A percentile compares a stretch with the other conserved stretches of the same genome.
phyloP scores from a whole-genome alignment of 2,888 invertebrate species.

The Theretra japonica region DNA sequence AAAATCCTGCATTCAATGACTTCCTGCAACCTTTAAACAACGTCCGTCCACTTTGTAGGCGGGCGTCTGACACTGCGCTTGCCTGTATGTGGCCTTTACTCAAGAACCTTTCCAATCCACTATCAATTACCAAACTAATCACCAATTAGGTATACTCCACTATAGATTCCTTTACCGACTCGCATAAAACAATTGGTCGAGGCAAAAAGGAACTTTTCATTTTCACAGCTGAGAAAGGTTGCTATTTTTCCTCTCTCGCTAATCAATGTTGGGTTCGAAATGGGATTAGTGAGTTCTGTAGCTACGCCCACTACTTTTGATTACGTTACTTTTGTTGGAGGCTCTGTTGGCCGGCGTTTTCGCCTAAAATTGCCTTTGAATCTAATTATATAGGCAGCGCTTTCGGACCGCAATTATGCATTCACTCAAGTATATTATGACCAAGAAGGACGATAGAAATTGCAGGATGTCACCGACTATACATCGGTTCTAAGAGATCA shows the following conservation, averaged over 20 bases:
- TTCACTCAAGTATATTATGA: not conserved
- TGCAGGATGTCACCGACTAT: too few relatives aligned
- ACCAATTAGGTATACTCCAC: too few relatives aligned
- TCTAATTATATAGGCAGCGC: not conserved
- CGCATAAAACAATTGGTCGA: constrained; percentile 11
- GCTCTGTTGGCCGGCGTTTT: not conserved
- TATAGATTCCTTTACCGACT: not conserved
- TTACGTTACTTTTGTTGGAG: constrained; percentile 46
- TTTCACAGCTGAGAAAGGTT: constrained; percentile 39
- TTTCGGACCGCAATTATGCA: not conserved
- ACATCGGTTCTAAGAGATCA: too few relatives aligned
- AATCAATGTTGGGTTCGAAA: constrained; percentile 45
- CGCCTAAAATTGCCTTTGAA: not conserved
- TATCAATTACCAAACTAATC: not conserved
- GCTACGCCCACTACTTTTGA: constrained; percentile 43
- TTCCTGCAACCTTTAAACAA: too few relatives aligned
- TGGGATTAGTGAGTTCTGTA: constrained; percentile 46
- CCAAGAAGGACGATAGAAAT: too few relatives aligned
- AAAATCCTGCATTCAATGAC: too few relatives aligned
- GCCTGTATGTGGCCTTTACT: too few relatives aligned
- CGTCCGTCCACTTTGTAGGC: too few relatives aligned
- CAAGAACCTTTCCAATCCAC: too few relatives aligned
- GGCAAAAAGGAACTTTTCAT: constrained; percentile 21
- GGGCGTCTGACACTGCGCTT: too few relatives aligned
- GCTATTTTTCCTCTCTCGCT: constrained; percentile 37